Evolutionary conservation across 2,888 invertebrate species (phyloP).

Genomic region (Drosophila helvetica): DNA sequence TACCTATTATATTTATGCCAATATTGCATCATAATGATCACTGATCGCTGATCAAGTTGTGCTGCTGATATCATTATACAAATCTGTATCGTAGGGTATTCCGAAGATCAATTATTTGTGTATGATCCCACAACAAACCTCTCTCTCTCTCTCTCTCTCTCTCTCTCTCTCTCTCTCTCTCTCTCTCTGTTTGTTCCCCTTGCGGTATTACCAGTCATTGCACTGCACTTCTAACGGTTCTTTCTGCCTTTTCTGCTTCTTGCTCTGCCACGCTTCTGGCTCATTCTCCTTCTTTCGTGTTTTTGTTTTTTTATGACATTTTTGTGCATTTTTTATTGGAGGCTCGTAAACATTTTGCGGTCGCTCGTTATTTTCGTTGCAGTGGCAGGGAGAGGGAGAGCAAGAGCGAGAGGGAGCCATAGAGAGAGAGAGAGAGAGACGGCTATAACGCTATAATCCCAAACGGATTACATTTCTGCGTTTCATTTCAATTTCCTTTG

Average conservation of each 20-base stretch:
- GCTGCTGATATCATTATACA: too few species aligned
- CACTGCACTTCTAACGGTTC: constrained; percentile 17
- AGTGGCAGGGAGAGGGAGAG: constrained; percentile 3
- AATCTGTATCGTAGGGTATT: not conserved
- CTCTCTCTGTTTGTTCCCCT: not conserved
- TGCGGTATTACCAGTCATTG: not conserved
- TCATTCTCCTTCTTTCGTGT: constrained; percentile 17
- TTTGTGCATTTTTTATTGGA: constrained; percentile 48
- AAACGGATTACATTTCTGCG: constrained; percentile 2
- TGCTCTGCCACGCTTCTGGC: too few species aligned
- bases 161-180: not conserved
- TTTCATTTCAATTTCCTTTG: not conserved
- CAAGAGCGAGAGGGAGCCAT: not conserved
- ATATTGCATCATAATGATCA: too few species aligned
- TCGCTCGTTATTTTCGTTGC: constrained; percentile 48
- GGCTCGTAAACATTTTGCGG: constrained; percentile 59
- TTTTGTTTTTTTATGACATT: constrained; percentile 42
- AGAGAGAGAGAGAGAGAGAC: not conserved
- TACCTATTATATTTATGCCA: too few species aligned
- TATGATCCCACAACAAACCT: not conserved
- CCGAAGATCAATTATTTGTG: not conserved
- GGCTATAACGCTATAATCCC: constrained; percentile 1
- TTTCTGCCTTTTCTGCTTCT: constrained; percentile 3
- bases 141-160: not conserved
- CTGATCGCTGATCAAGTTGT: too few species aligned